These are phyloP conservation scores for Anisognathus igniventris DNA, from an alignment of 2,797 vertebrate genomes.

Conservation along the genomic window DNA sequence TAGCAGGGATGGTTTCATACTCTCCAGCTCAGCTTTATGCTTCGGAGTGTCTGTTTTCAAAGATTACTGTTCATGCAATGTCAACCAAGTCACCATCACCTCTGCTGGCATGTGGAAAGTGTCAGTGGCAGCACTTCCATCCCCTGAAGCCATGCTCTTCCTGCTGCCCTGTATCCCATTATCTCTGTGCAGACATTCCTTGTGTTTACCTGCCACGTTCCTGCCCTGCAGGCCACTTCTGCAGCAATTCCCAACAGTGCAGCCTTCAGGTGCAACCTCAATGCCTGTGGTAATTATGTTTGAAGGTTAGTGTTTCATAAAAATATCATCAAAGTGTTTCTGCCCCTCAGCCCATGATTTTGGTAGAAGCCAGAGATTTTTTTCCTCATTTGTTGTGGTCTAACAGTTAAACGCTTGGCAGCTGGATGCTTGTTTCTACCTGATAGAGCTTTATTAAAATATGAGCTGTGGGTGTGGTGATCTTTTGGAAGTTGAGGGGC, in stretches of 20 bases:
- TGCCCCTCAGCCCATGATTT: neutral
- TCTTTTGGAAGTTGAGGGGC: neutral
- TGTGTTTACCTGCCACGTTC: neutral
- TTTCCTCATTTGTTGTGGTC: constrained; percentile 7
- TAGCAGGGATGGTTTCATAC: neutral
- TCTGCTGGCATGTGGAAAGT: neutral
- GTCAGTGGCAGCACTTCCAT: neutral
- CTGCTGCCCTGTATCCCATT: constrained; percentile 11
- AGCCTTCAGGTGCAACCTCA: neutral
- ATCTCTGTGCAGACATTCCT: neutral
- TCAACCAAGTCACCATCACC: neutral
- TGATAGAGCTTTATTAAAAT: neutral
- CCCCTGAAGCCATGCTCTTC: neutral
- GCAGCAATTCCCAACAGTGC: neutral
- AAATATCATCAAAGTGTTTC: neutral
- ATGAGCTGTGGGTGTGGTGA: neutral
- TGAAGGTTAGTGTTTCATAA: constrained; percentile 37
- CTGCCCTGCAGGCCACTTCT: constrained; percentile 2
- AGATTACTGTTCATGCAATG: neutral
- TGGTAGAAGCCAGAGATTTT: neutral
- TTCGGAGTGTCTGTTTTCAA: neutral
- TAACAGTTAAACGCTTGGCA: neutral
- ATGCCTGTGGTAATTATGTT: neutral
- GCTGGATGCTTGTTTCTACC: neutral
- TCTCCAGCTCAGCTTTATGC: neutral